Percentiles rank a stretch among this genome's conserved stretches.
phyloP scores from a whole-genome alignment of 2,113 vertebrate species.

The Merops nubicus region DNA sequence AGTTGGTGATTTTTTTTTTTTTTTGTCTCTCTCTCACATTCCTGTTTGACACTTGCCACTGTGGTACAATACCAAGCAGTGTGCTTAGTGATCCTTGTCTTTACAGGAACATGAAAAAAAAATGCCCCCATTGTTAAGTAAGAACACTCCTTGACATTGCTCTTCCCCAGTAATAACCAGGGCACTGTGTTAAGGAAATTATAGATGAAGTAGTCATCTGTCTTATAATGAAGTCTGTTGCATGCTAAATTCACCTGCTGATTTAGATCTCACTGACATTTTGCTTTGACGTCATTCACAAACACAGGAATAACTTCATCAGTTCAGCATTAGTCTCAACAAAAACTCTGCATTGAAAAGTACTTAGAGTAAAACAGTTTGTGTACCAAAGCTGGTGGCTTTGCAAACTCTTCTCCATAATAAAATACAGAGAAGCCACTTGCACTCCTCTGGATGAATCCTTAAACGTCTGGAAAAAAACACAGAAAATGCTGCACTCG shows the following conservation, averaged over 20 bases:
- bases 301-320: slow-evolving; percentile 4
- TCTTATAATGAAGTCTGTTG: background rate
- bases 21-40: background rate
- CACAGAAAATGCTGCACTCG: background rate
- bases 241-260: background rate
- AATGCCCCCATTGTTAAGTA: background rate
- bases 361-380: background rate
- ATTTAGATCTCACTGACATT: background rate
- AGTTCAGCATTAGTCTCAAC: background rate
- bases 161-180: background rate
- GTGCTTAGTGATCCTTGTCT: background rate
- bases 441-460: background rate
- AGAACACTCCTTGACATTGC: background rate
- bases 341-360: background rate
- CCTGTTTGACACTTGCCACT: background rate
- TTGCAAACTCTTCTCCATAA: background rate
- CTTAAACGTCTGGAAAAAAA: background rate
- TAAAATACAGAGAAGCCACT: background rate
- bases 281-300: slow-evolving; percentile 18
- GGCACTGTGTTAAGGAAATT: background rate
- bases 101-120: background rate
- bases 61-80: background rate
- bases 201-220: background rate
- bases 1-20: background rate
- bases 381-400: background rate